phyloP scores from a whole-genome alignment of 2,888 invertebrate species.

The Lasioglossum morio region DNA sequence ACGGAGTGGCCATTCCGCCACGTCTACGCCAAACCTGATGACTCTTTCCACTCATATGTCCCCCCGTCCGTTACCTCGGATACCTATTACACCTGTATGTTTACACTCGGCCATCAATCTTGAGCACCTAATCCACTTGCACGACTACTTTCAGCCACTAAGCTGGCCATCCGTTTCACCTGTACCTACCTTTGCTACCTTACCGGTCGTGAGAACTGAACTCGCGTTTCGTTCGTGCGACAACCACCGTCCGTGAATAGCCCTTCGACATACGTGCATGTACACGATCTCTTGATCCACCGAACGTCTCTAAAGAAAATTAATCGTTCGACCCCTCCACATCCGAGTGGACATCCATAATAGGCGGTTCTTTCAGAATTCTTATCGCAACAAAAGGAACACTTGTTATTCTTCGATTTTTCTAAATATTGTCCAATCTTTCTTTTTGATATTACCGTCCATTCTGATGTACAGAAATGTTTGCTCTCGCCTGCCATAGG shows the following conservation, averaged over 20 bases:
- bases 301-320: background rate
- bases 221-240: background rate
- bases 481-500: too few species aligned
- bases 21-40: conserved; percentile 13
- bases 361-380: background rate
- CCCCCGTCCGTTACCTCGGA: background rate
- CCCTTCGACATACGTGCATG: background rate
- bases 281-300: background rate
- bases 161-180: conserved; percentile 12
- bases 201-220: conserved; percentile 8
- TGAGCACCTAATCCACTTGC: conserved; percentile 21
- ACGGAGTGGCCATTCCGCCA: conserved; percentile 9
- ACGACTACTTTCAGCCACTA: conserved; percentile 24
- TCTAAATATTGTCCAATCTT: background rate
- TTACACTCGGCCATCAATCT: conserved; percentile 19
- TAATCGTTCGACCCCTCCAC: background rate
- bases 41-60: conserved; percentile 16
- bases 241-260: background rate
- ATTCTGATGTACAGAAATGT: too few species aligned
- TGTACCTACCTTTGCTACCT: background rate
- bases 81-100: conserved; percentile 23
- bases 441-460: too few species aligned
- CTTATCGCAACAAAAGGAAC: background rate
- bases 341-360: background rate
- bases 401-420: background rate